Conservation (phyloP, 2,888 invertebrate genomes). For the Sarcophaga variegata region DNA sequence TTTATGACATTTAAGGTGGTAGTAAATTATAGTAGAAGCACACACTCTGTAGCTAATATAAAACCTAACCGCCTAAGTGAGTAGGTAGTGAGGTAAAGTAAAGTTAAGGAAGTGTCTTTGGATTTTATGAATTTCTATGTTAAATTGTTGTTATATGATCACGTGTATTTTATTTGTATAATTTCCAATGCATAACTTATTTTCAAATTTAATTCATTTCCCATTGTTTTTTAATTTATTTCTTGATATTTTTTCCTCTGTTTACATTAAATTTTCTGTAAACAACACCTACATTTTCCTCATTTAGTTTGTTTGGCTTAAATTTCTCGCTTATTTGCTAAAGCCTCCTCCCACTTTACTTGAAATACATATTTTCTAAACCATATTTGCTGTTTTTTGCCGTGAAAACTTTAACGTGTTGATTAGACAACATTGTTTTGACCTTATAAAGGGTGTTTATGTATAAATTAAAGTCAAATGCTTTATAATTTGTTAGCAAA, state of each 20-base stretch:
- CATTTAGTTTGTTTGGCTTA: not conserved
- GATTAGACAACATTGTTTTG: constrained; percentile 49
- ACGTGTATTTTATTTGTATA: constrained; percentile 56
- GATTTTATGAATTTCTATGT: constrained; percentile 41
- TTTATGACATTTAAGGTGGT: constrained; percentile 30
- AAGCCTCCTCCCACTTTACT: constrained; percentile 34
- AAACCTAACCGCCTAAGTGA: constrained; percentile 32
- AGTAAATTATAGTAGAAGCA: constrained; percentile 46
- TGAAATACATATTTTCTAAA: constrained; percentile 6
- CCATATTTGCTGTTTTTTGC: not conserved
- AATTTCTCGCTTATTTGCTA: not conserved
- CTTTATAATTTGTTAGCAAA: constrained; percentile 11
- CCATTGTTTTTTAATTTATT: too few relatives aligned
- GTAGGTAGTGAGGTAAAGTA: constrained; percentile 56
- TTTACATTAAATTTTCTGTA: too few relatives aligned
- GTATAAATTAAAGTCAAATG: constrained; percentile 22
- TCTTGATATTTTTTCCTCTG: too few relatives aligned
- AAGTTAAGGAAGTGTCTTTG: constrained; percentile 60
- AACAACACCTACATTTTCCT: constrained; percentile 51
- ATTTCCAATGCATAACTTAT: constrained; percentile 14
- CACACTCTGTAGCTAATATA: constrained; percentile 2
- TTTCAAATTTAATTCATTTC: too few relatives aligned
- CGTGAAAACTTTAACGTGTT: constrained; percentile 19
- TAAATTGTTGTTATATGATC: constrained; percentile 56
- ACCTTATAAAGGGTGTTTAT: constrained; percentile 53